A percentile compares a stretch with the other conserved stretches of the same genome.
phyloP scores from a whole-genome alignment of 2,113 vertebrate genomes.

The Capreolus pygargus region DNA sequence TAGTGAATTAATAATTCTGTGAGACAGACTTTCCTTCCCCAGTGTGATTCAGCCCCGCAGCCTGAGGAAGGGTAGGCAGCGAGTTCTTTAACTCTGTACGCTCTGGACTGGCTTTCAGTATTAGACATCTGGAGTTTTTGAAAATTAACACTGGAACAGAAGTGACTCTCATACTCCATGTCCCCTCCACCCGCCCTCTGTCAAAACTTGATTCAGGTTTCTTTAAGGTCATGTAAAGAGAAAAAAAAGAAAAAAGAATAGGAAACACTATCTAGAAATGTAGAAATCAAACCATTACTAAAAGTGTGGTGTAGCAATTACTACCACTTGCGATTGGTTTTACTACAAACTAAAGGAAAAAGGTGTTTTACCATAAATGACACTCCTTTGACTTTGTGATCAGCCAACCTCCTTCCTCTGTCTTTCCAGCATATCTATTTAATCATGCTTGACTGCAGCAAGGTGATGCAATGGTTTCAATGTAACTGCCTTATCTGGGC shows the following conservation, averaged over 20 bases:
- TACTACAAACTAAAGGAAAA: slow-evolving; percentile 40
- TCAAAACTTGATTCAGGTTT: slow-evolving; percentile 74
- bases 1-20: slow-evolving; percentile 60
- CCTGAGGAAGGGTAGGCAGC: slow-evolving; percentile 61
- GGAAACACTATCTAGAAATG: slow-evolving; percentile 22
- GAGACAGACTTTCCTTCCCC: slow-evolving; percentile 61
- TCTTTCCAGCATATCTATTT: slow-evolving; percentile 60
- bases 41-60: slow-evolving; percentile 66
- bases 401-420: slow-evolving; percentile 41
- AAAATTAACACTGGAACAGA: slow-evolving; percentile 81
- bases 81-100: slow-evolving; percentile 52
- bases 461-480: slow-evolving; percentile 58
- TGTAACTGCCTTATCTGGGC: slow-evolving; percentile 15
- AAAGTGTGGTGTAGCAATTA: neutral
- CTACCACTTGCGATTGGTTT: neutral
- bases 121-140: slow-evolving; percentile 82
- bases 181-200: slow-evolving; percentile 51
- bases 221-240: slow-evolving; percentile 41
- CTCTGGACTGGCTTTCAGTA: slow-evolving; percentile 80
- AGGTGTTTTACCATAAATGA: slow-evolving; percentile 60
- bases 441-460: slow-evolving; percentile 46
- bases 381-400: neutral
- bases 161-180: slow-evolving; percentile 66
- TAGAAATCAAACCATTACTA: slow-evolving; percentile 31
- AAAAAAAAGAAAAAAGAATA: neutral